Conservation (phyloP, 2,113 vertebrate species). For the Cyanocitta stelleri region DNA sequence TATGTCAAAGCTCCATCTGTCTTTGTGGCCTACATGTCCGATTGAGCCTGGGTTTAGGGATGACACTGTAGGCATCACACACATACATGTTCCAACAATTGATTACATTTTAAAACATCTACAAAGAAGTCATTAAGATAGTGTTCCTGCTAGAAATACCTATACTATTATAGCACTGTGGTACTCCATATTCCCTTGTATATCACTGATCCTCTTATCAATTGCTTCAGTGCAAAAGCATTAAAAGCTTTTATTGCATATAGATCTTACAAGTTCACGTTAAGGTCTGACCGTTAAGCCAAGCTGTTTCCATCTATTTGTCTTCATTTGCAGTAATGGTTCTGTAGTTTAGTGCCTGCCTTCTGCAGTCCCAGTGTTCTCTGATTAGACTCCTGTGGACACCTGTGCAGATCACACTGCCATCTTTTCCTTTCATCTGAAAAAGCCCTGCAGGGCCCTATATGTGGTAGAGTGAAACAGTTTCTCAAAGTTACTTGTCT, state of each 20-base stretch:
- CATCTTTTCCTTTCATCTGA: conserved; percentile 10
- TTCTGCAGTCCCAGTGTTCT: not conserved
- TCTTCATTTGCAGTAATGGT: conserved; percentile 44
- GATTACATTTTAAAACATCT: not conserved
- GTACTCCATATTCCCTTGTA: not conserved
- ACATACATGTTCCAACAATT: rapidly evolving
- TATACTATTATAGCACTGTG: not conserved
- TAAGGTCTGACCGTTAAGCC: conserved; percentile 43
- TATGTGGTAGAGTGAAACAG: not conserved
- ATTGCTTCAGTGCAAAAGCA: not conserved
- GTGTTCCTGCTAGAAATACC: not conserved
- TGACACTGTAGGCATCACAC: not conserved
- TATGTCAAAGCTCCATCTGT: not conserved
- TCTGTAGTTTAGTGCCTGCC: not conserved
- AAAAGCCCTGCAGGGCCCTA: conserved; percentile 28
- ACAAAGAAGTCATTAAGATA: not conserved
- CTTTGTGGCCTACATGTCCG: not conserved
- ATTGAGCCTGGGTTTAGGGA: not conserved
- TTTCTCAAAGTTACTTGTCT: conserved; percentile 21
- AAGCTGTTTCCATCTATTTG: conserved; percentile 35
- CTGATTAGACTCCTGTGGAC: conserved; percentile 20
- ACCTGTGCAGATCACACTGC: not conserved
- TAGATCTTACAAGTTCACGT: conserved; percentile 41
- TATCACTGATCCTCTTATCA: conserved; percentile 22
- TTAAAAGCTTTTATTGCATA: conserved; percentile 44